Base-by-base conservation (phyloP, 2,797 vertebrate genomes). In the Stomatorhinus walkeri region DNA sequence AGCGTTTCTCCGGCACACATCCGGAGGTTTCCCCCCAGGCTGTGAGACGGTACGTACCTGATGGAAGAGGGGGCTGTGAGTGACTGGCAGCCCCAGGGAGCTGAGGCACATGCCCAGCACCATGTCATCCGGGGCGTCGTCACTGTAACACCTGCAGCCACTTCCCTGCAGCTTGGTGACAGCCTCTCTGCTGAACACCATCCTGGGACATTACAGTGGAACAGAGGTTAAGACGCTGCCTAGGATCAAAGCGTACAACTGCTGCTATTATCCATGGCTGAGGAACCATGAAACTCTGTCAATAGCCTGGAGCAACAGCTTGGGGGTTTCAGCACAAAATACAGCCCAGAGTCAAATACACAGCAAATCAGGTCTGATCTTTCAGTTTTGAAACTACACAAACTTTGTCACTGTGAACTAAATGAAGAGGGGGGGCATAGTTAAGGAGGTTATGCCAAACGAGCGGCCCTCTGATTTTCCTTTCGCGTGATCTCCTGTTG, bases 21-120 rank as follows among this genome's bases (percentile, higher is more conserved):
- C 72, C 7, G 16, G 36, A 43, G 14, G 36, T 16, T 43, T 16
- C 72, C 32, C 61, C 72, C 16, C 72, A 16, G 72, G 72, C 72
- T 8, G 72, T 19, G 36, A 16, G 40, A 79, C 12, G 16, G 72
- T 43, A 43, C 5, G 16, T 92, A 99, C 98, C 97, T 99, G 98
- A 93, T 99, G 98, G 92, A 99, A 99, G 49, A 98, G 97, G 0
- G 98, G 95, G 89, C 98, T 98, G 92, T 99, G 98, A 1, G 97
- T 99, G 92, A 97, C 93, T 0, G 97, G 95, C 83, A 99, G 93
- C 40, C 96, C 96, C 12, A 99, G 93, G 28, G 97, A 96, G 54
- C 96, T 97, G 92, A 98, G 96, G 91, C 98, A 99, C 98, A 99
- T 99, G 19, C 98, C 98, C 92, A 99, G 95, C 90, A 99, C 98